Base-by-base conservation (phyloP, 2,797 vertebrate genomes). In the Macropodus opercularis region DNA sequence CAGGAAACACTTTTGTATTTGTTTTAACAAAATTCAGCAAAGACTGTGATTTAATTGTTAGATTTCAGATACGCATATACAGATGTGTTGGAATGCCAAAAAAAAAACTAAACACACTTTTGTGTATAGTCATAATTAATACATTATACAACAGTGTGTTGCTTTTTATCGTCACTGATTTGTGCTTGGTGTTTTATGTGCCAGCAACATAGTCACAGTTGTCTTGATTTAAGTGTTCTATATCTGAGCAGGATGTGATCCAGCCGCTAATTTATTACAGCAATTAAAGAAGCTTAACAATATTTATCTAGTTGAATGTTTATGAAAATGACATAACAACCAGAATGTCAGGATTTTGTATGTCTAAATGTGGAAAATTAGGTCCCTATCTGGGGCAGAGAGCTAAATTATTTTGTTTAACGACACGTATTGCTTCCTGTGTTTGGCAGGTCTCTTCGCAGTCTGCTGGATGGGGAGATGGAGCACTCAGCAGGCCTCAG, bases 391-490 rank as follows among this genome's bases (percentile, higher is more conserved):
- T 38, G 7, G 9, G 40, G 29, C 22, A 24, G 51, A 35, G 35
- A 24, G 18, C 17, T 47, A 40, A 11, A 13, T 15, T 55, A 7
- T 40, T 43, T 40, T 6, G 5, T 18, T 5, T 7, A 2, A 12
- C 9, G 15, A 18, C 8, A 11, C 15, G 19, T 51, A 19, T 39
- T 23, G 0, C 27, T 46, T 15, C 10, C 1, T 65, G 32, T 76
- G 26, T 66, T 41, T 6, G 31, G 14, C 88, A 99, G 98, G 79
- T 99, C 97, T 4, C 92, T 99, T 47, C 91, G 98, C 52, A 93
- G 92, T 65, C 92, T 99, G 65, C 89, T 99, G 52, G 98, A 99
- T 1, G 95, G 95, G 3, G 97, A 99, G 92, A 99, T 99, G 98
- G 97, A 98, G 66, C 96, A 97, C 81, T 98, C 97, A 0, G 94